These are phyloP conservation scores for Spicauda simplicius DNA, from an alignment of 2,888 invertebrate genomes.

Conservation along the genomic window DNA sequence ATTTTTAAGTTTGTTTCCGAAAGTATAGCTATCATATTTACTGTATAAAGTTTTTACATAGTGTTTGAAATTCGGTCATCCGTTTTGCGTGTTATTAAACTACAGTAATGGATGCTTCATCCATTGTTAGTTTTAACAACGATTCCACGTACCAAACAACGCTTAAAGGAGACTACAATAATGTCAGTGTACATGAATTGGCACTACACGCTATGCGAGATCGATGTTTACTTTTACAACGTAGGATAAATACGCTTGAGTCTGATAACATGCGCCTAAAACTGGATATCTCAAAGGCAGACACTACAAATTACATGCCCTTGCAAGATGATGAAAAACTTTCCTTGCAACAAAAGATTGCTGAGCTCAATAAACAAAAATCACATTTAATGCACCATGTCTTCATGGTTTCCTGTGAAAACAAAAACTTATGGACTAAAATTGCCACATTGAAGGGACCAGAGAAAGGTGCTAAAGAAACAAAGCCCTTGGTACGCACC, in stretches of 20 bases:
- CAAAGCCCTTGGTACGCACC: conserved; percentile 67
- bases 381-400: conserved; percentile 91
- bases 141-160: conserved; percentile 76
- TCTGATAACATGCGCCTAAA: conserved; percentile 89
- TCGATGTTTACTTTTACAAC: conserved; percentile 90
- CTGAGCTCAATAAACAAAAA: conserved; percentile 90
- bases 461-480: conserved; percentile 56
- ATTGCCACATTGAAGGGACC: conserved; percentile 82
- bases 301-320: conserved; percentile 61
- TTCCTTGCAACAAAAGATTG: conserved; percentile 86
- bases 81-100: background rate
- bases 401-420: conserved; percentile 92
- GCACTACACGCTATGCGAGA: conserved; percentile 93
- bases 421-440: conserved; percentile 91
- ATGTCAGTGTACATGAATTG: conserved; percentile 87
- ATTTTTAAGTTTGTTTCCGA: too few species aligned
- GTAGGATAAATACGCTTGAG: conserved; percentile 88
- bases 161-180: conserved; percentile 69
- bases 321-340: conserved; percentile 76
- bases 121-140: conserved; percentile 79
- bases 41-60: background rate
- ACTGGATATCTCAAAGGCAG: conserved; percentile 64
- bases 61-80: background rate
- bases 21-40: background rate
- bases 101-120: conserved; percentile 70